Evolutionary conservation across 2,888 invertebrate species (phyloP), one percentile per base, ranked within the genome.

Genomic region (Gortyna flavago): DNA sequence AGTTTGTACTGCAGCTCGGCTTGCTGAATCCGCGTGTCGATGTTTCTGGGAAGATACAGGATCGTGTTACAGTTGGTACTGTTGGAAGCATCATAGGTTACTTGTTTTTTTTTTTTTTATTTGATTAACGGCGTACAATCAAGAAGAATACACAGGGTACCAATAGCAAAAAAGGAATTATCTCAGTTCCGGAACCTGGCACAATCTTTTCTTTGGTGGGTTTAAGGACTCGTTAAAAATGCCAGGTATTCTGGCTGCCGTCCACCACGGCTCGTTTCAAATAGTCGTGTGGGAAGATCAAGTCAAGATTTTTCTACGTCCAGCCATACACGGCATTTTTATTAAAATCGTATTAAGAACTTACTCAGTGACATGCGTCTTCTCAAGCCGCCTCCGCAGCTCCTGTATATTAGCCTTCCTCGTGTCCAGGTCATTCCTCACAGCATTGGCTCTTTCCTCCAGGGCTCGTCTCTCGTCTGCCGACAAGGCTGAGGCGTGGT

Each of bases 1-100:
- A 99, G 95, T 92, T 98, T 98, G 94, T 99, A 99, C 92, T 99
- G 99, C 88, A 99, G 95, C 94, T 99, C 99, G 0, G 99, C 99
- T 92, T 99, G 99, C 91, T 98, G 98, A 92, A 99, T 99, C 87
- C 99, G 97, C 68, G 98, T 98, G 94, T 99, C 99, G 79, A 99
- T 99, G 94, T 99, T 99, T 90, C 99, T 99, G 94, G 3, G 94
- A 78, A 2, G 68, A 54, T n/a, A n/a, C 1, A 3, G 13, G 5
- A 18, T 9, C 0, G 7, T 25, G 4, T 25, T 25, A 48, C 18
- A 35, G 57, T 41, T n/a, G 9, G 4, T 21, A 13, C 11, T 41
- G 16, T 38, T 13, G 2, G 54, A 11, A 54, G 25, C 25, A 51
- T 5, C 11, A 32, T 18, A 5, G 35, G 21, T 35, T 32, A 21